Percentiles rank a stretch among this genome's conserved stretches.
These are phyloP conservation scores for Orchesella cincta DNA, from an alignment of 1,140 invertebrate genomes.

Conservation along the genomic window DNA sequence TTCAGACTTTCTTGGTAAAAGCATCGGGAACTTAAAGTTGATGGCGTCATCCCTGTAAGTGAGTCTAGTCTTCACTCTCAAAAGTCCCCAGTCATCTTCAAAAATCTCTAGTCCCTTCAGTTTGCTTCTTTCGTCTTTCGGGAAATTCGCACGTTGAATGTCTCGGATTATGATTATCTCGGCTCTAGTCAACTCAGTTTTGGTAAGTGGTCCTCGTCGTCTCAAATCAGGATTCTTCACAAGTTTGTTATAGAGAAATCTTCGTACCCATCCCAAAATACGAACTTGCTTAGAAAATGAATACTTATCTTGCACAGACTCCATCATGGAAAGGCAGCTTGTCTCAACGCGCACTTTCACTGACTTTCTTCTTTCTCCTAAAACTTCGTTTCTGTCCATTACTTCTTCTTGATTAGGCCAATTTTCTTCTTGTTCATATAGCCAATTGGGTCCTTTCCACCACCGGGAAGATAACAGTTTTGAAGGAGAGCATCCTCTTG, in stretches of 20 bases:
- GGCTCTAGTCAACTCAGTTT: not conserved
- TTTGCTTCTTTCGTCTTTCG: not conserved
- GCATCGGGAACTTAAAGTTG: not conserved
- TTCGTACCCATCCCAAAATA: not conserved
- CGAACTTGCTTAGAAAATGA: not conserved
- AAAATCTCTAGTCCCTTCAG: not conserved
- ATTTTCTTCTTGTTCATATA: not conserved
- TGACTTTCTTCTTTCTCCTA: not conserved
- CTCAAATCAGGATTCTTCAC: not conserved
- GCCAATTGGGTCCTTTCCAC: conserved; percentile 3
- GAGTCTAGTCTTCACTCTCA: not conserved
- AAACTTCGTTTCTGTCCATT: not conserved
- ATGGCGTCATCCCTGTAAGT: not conserved
- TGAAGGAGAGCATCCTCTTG: not conserved
- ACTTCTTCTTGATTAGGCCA: not conserved
- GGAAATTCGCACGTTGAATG: not conserved
- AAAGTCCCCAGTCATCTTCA: not conserved
- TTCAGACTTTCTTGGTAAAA: not conserved
- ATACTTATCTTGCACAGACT: not conserved
- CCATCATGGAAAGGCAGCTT: not conserved
- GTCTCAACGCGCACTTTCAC: not conserved
- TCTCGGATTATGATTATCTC: not conserved
- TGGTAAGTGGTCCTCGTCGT: not conserved
- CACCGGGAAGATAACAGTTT: not conserved
- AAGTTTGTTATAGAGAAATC: not conserved